These are phyloP conservation scores for Elysia crispata DNA, from an alignment of 2,888 invertebrate genomes.

Conservation along the genomic window DNA sequence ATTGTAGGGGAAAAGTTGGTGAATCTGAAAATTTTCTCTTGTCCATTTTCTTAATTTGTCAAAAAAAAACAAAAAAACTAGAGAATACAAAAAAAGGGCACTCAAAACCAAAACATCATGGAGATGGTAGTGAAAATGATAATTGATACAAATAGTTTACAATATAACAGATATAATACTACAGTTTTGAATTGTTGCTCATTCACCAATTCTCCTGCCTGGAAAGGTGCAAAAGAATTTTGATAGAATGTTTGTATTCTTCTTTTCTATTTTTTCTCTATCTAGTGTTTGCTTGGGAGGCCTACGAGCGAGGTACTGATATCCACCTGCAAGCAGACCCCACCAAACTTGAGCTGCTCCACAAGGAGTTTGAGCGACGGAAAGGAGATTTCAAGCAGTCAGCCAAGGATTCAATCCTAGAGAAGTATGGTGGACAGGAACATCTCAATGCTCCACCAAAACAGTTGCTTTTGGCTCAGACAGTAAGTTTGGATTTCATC, in stretches of 20 bases:
- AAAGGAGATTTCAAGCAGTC: conserved; percentile 92
- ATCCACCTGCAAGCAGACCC: conserved; percentile 92
- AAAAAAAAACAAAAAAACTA: too few relatives aligned
- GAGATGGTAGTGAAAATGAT: neutral
- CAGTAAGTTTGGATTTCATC: conserved; percentile 76
- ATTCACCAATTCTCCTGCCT: neutral
- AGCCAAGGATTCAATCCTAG: conserved; percentile 88
- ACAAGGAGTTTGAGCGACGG: conserved; percentile 92
- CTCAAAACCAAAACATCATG: too few relatives aligned
- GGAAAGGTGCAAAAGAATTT: neutral
- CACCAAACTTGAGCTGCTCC: conserved; percentile 94
- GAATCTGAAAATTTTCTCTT: too few relatives aligned
- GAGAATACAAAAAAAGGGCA: too few relatives aligned
- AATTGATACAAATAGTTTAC: neutral
- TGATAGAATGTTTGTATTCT: too few relatives aligned
- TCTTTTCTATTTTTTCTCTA: neutral
- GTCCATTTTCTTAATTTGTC: too few relatives aligned
- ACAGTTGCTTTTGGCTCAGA: conserved; percentile 93
- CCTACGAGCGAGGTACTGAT: conserved; percentile 83
- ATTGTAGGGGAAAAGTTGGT: too few relatives aligned
- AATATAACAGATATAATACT: neutral
- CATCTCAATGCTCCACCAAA: conserved; percentile 90
- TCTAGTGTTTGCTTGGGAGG: conserved; percentile 96
- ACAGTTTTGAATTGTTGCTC: neutral
- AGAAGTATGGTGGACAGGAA: conserved; percentile 96